Conservation (phyloP, 2,797 vertebrate genomes). For the Toxotes lorentzi region DNA sequence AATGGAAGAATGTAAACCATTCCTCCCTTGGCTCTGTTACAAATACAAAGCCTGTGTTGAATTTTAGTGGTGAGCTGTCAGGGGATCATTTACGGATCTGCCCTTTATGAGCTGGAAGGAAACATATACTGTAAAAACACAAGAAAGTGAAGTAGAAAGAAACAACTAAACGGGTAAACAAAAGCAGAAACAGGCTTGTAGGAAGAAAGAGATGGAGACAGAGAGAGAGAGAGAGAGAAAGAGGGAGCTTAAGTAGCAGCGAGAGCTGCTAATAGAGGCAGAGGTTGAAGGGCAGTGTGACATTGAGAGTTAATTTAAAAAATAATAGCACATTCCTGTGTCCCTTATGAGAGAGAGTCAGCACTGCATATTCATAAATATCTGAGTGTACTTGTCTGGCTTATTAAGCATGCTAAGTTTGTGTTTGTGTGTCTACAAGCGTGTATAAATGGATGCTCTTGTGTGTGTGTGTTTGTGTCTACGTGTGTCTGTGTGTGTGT, state of each 20-base stretch:
- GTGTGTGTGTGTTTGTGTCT: constrained; percentile 30
- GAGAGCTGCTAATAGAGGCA: constrained; percentile 72
- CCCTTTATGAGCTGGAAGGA: constrained; percentile 15
- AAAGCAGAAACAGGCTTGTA: constrained; percentile 11
- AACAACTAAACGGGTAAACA: constrained; percentile 19
- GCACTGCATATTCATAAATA: constrained; percentile 65
- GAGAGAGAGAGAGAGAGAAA: constrained; percentile 3
- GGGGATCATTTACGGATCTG: constrained; percentile 24
- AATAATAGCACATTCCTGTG: constrained; percentile 79
- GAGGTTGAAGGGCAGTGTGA: constrained; percentile 84
- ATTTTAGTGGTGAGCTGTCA: constrained; percentile 25
- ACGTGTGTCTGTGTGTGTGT: constrained; percentile 8
- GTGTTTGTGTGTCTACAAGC: constrained; percentile 38
- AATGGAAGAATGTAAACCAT: constrained; percentile 37
- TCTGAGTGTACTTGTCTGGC: constrained; percentile 48
- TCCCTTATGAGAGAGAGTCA: constrained; percentile 55
- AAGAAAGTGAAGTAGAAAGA: not conserved
- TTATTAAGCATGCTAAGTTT: constrained; percentile 17
- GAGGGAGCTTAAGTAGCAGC: constrained; percentile 39
- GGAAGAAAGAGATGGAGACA: constrained; percentile 20
- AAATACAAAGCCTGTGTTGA: constrained; percentile 42
- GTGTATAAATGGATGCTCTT: constrained; percentile 18
- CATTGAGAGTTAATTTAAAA: constrained; percentile 89
- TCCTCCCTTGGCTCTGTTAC: constrained; percentile 31
- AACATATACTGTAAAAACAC: constrained; percentile 9